Percentiles rank a stretch among this genome's conserved stretches.
These are phyloP conservation scores for Coryphaenoides rupestris DNA, from an alignment of 2,113 vertebrate genomes.

Conservation along the genomic window DNA sequence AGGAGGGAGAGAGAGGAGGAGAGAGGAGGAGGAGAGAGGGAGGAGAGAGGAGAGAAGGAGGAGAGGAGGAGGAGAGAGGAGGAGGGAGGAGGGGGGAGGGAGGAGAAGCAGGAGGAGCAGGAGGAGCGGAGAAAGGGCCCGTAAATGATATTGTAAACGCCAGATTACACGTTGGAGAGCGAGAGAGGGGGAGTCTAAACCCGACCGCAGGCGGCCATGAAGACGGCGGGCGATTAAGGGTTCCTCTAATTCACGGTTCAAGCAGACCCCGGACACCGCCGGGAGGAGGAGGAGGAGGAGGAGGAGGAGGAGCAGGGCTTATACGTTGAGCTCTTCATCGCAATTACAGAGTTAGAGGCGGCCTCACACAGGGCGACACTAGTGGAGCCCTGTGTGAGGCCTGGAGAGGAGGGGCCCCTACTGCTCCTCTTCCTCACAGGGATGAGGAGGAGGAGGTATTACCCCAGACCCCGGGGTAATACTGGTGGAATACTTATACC, in stretches of 20 bases:
- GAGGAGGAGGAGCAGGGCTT: too few relatives aligned
- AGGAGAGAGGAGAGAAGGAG: slow-evolving; percentile 17
- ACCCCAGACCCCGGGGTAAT: too few relatives aligned
- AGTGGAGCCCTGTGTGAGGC: too few relatives aligned
- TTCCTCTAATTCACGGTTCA: slow-evolving; percentile 58
- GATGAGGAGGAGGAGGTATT: too few relatives aligned
- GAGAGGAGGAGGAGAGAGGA: slow-evolving; percentile 3
- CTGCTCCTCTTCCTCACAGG: too few relatives aligned
- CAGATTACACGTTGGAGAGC: slow-evolving; percentile 74
- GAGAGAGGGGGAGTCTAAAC: slow-evolving; percentile 67
- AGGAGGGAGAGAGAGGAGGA: too few relatives aligned
- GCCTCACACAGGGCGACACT: too few relatives aligned
- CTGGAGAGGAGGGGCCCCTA: too few relatives aligned
- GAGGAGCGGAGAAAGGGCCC: slow-evolving; percentile 58
- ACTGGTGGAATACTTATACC: too few relatives aligned
- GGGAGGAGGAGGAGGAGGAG: too few relatives aligned
- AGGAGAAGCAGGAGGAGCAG: slow-evolving; percentile 59
- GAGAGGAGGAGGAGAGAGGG: slow-evolving; percentile 28
- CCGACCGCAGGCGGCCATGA: slow-evolving; percentile 64
- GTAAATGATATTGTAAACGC: slow-evolving; percentile 73
- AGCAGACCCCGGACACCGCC: slow-evolving; percentile 35
- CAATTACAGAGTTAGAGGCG: too few relatives aligned
- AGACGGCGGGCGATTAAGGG: slow-evolving; percentile 63
- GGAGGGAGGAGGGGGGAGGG: slow-evolving; percentile 15
- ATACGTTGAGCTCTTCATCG: too few relatives aligned